Base-by-base conservation (phyloP, 2,797 vertebrate species). In the Leptoclinus maculatus region DNA sequence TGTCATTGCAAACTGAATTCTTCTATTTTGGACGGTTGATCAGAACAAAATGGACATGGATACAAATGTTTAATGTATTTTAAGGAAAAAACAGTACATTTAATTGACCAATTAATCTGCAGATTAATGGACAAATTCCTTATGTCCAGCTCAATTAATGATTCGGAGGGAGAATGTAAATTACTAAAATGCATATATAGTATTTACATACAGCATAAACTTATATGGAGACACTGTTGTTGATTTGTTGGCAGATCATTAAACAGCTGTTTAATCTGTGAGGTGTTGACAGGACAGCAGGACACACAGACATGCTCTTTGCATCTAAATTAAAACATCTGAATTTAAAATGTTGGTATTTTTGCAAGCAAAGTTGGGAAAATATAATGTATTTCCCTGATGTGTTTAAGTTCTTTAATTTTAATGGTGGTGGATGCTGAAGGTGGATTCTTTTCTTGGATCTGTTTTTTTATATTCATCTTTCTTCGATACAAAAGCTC, bases 391-490 rank as follows among this genome's bases (percentile, higher is more conserved):
- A 47, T 53, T 54, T 65, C 36, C 25, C 56, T 32, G 2, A 65
- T 57, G 67, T 57, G 8, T 56, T 21, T 41, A 1, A 1, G 27
- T 21, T 59, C 25, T 29, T 59, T 6, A 7, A 6, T 8, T 47
- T 25, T 14, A 10, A 7, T 25, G n/a, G 47, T n/a, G 17, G 7
- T 14, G 7, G 10, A 27, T 16, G 27, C 3, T 25, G 25, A 51
- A 43, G n/a, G 5, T 29, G 32, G 58, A 59, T 54, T 64, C 19
- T 47, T 47, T 47, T 3, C 45, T 47, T 3, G 19, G 3, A 9
- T 47, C 39, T 45, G 21, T 27, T 9, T 58, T 67, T 88, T 80
- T 58, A 19, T 56, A 66, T 75, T 0, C n/a, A 57, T 45, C n/a
- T 47, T 47, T 45, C 29, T 73, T 53, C 71, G 51, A 64, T 79